Evolutionary conservation across 2,113 vertebrate genomes (phyloP).

Genomic region (Mormyrus lacerda): DNA sequence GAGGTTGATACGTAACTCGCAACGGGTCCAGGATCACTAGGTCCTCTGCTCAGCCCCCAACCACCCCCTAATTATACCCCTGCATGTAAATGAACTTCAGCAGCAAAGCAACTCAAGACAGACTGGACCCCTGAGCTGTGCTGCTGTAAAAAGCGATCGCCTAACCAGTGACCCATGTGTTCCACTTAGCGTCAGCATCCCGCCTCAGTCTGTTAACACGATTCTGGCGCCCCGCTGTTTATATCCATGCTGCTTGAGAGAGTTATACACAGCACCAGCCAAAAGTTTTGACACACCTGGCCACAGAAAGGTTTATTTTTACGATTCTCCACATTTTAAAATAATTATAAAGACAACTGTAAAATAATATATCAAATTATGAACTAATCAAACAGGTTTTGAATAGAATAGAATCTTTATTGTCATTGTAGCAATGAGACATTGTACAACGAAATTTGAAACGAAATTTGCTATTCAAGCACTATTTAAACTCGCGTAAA

Average conservation of each 20-base stretch:
- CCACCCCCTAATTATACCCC: neutral
- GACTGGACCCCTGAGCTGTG: neutral
- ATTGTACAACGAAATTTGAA: too few relatives aligned
- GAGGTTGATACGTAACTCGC: neutral
- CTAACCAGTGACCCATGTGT: neutral
- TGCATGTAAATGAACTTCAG: neutral
- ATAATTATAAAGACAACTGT: neutral
- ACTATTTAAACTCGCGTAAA: neutral
- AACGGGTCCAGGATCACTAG: neutral
- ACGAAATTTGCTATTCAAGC: neutral
- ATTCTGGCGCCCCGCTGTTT: too few relatives aligned
- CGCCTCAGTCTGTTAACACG: too few relatives aligned
- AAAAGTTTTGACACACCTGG: neutral
- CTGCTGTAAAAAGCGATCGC: neutral
- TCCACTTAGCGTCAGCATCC: too few relatives aligned
- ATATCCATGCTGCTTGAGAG: too few relatives aligned
- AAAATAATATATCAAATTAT: neutral
- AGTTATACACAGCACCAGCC: neutral
- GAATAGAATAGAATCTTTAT: too few relatives aligned
- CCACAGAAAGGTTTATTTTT: neutral
- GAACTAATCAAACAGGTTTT: neutral
- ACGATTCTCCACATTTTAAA: neutral
- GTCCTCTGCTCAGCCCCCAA: neutral
- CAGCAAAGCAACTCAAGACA: neutral
- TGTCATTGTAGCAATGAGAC: too few relatives aligned